These are phyloP conservation scores for Entomobrya multifasciata DNA, from an alignment of 2,888 invertebrate species.

Conservation along the genomic window DNA sequence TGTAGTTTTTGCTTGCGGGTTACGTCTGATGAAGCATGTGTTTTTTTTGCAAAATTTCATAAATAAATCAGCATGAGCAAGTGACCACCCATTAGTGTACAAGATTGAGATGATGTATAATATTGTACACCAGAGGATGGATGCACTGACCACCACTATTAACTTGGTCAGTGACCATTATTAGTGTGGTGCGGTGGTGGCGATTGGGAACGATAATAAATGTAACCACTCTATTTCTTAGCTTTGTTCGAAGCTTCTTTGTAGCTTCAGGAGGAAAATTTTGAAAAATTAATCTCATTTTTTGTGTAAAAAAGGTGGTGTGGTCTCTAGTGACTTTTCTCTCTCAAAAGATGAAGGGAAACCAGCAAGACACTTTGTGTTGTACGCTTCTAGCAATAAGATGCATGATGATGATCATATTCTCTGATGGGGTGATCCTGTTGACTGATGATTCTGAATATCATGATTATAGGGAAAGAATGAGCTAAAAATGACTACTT, in stretches of 20 bases:
- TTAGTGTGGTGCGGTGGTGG: background rate
- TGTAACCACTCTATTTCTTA: conserved; percentile 13
- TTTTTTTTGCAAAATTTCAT: background rate
- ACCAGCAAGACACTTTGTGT: conserved; percentile 33
- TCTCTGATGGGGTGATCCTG: conserved; percentile 20
- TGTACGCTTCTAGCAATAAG: conserved; percentile 28
- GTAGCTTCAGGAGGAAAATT: conserved; percentile 23
- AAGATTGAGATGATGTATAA: background rate
- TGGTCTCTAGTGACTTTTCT: background rate
- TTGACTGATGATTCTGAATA: conserved; percentile 40
- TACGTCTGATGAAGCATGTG: background rate
- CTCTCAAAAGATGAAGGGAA: conserved; percentile 6
- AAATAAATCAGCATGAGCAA: background rate
- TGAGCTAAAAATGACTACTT: conserved; percentile 1
- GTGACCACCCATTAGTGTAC: conserved; percentile 10
- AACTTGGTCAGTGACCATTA: no score
- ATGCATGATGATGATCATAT: background rate
- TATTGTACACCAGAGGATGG: conserved; percentile 19
- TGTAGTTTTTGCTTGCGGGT: background rate
- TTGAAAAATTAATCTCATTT: background rate
- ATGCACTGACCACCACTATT: conserved; percentile 13
- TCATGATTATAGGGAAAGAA: conserved; percentile 11
- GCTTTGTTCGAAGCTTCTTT: background rate
- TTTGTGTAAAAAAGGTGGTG: background rate
- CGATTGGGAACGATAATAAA: background rate